phyloP scores from a whole-genome alignment of 1,140 invertebrate genomes.

The Probaryconus sp. region DNA sequence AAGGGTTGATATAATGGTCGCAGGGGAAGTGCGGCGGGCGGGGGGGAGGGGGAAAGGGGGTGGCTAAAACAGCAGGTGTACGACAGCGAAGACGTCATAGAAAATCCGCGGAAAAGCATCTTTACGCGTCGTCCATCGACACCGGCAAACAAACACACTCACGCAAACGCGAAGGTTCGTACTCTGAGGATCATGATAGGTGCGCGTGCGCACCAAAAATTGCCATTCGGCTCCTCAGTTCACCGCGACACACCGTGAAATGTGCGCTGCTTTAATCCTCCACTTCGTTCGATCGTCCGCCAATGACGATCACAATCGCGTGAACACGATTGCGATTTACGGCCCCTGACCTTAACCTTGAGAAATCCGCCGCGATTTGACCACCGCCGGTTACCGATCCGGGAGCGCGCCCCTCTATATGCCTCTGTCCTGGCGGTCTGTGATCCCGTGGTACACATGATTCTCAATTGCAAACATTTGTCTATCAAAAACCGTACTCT shows the following conservation, averaged over 20 bases:
- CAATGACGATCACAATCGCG: slow-evolving; percentile 30
- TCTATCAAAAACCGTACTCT: no score
- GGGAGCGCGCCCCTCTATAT: no score
- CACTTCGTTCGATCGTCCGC: slow-evolving; percentile 28
- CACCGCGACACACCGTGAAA: slow-evolving; percentile 70
- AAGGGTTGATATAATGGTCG: no score
- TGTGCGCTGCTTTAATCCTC: slow-evolving; percentile 61
- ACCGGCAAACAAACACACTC: slow-evolving; percentile 51
- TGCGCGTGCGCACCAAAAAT: slow-evolving; percentile 64
- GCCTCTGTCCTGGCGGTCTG: no score
- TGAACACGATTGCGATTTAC: slow-evolving; percentile 20
- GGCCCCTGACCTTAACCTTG: slow-evolving; percentile 24
- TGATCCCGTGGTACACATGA: no score
- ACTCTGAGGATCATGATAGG: slow-evolving; percentile 17
- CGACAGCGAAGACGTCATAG: slow-evolving; percentile 18
- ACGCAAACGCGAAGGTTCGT: slow-evolving; percentile 44
- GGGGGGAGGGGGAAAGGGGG: not conserved
- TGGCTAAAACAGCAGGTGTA: no score
- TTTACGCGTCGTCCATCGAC: slow-evolving; percentile 40
- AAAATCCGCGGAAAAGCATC: slow-evolving; percentile 42
- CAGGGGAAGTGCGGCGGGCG: not conserved
- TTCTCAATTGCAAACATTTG: no score
- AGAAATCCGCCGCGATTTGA: not conserved
- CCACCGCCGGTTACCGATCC: no score
- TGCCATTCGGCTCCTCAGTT: slow-evolving; percentile 65